A percentile compares a stretch with the other conserved stretches of the same genome.
Conservation (phyloP, 2,113 vertebrate species). For the Menidia beryllina region DNA sequence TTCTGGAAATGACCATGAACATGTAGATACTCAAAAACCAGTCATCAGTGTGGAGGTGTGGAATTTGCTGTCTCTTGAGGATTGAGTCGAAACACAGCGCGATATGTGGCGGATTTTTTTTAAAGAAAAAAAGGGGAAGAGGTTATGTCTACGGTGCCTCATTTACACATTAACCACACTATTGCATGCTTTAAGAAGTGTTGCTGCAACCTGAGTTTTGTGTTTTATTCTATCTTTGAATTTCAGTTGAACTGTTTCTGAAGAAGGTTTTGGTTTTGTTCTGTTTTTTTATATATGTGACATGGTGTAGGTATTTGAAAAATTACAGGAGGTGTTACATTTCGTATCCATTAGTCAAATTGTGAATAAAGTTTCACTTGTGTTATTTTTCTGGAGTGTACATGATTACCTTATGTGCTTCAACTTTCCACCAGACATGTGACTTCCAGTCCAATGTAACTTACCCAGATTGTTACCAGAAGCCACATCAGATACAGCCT, state of each 20-base stretch:
- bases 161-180: not conserved
- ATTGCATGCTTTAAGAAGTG: not conserved
- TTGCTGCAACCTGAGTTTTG: not conserved
- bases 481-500: slow-evolving; percentile 78
- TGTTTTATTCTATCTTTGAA: not conserved
- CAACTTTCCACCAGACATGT: slow-evolving; percentile 81
- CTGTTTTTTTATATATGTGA: too few species aligned
- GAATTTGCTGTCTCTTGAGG: slow-evolving; percentile 62
- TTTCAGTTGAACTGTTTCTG: not conserved
- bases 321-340: not conserved
- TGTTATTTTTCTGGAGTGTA: slow-evolving; percentile 71
- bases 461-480: slow-evolving; percentile 76
- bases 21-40: slow-evolving; percentile 32
- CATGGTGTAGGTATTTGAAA: not conserved
- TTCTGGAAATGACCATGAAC: slow-evolving; percentile 65
- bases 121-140: slow-evolving; percentile 56
- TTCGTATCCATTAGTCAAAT: not conserved
- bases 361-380: not conserved
- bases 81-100: slow-evolving; percentile 52
- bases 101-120: not conserved
- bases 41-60: slow-evolving; percentile 59
- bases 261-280: not conserved
- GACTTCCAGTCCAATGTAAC: slow-evolving; percentile 82
- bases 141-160: not conserved
- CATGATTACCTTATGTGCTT: slow-evolving; percentile 44